phyloP scores from a whole-genome alignment of 1,140 invertebrate species.

The Cherax quadricarinatus region DNA sequence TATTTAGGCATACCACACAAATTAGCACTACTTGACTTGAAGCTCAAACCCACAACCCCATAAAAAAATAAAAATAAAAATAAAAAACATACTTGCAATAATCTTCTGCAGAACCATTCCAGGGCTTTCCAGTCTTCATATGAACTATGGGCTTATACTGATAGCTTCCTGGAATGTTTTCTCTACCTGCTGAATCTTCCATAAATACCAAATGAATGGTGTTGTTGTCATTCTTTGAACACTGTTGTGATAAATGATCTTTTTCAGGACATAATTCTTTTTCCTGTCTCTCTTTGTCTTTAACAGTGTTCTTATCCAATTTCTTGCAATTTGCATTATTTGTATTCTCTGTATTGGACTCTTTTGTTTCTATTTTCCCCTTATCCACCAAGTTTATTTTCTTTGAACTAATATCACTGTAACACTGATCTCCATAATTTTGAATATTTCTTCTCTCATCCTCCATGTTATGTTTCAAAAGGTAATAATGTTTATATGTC shows the following conservation, averaged over 20 bases:
- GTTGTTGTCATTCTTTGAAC: not conserved
- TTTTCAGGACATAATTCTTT: not conserved
- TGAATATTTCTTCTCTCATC: not conserved
- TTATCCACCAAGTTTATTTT: not conserved
- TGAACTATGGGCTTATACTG: constrained; percentile 10
- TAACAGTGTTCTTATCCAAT: not conserved
- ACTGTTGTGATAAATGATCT: not conserved
- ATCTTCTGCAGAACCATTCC: constrained; percentile 31
- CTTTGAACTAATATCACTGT: not conserved
- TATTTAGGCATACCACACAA: not conserved
- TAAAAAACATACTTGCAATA: constrained; percentile 30
- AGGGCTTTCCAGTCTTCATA: constrained; percentile 9
- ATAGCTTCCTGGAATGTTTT: not conserved
- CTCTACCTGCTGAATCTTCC: not conserved
- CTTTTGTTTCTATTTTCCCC: not conserved
- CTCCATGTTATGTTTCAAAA: not conserved
- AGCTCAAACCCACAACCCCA: not conserved
- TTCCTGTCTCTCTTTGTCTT: not conserved
- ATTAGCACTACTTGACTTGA: not conserved
- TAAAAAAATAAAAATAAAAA: not conserved
- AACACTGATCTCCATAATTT: not conserved
- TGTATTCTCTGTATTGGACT: not conserved
- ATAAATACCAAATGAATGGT: not conserved
- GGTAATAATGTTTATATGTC: not conserved
- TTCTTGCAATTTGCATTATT: not conserved